Percentiles rank a stretch among this genome's conserved stretches.
phyloP scores from a whole-genome alignment of 2,797 vertebrate genomes.

The Phoxinus dragarum region DNA sequence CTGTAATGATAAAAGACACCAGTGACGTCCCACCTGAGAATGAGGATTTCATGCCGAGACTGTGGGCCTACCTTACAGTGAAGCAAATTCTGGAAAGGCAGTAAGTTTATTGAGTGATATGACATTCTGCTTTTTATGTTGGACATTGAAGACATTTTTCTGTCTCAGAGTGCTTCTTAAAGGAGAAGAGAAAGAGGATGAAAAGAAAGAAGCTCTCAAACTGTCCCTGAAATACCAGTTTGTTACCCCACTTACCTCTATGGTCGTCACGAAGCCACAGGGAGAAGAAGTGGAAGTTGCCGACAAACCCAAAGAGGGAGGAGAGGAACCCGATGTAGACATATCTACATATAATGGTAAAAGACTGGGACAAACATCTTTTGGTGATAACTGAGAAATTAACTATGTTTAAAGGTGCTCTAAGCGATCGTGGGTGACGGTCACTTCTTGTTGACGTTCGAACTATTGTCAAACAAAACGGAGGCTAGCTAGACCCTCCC shows the following conservation, averaged over 20 bases:
- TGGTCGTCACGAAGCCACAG: slow-evolving; percentile 83
- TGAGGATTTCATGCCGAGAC: slow-evolving; percentile 71
- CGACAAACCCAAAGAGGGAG: slow-evolving; percentile 78
- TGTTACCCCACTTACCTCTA: slow-evolving; percentile 83
- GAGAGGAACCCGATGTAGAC: neutral
- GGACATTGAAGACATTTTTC: too few species aligned
- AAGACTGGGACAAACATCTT: too few species aligned
- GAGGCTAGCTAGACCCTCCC: too few species aligned
- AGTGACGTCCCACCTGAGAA: slow-evolving; percentile 52
- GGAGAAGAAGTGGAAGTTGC: slow-evolving; percentile 73
- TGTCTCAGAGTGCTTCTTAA: slow-evolving; percentile 71
- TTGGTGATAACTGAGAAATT: neutral
- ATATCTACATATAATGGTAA: rapidly evolving
- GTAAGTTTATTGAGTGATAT: too few species aligned
- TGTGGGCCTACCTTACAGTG: slow-evolving; percentile 85
- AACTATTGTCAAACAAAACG: too few species aligned
- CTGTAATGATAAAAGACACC: slow-evolving; percentile 12
- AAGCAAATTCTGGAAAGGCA: slow-evolving; percentile 81
- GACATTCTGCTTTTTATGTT: too few species aligned
- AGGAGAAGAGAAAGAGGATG: slow-evolving; percentile 65
- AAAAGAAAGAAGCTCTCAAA: slow-evolving; percentile 68
- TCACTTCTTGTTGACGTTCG: too few species aligned
- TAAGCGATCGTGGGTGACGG: too few species aligned
- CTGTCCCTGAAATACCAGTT: slow-evolving; percentile 81
- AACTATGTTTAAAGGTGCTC: too few species aligned